Base-by-base conservation (phyloP, 1,140 invertebrate species). In the Aleiodes sp. region DNA sequence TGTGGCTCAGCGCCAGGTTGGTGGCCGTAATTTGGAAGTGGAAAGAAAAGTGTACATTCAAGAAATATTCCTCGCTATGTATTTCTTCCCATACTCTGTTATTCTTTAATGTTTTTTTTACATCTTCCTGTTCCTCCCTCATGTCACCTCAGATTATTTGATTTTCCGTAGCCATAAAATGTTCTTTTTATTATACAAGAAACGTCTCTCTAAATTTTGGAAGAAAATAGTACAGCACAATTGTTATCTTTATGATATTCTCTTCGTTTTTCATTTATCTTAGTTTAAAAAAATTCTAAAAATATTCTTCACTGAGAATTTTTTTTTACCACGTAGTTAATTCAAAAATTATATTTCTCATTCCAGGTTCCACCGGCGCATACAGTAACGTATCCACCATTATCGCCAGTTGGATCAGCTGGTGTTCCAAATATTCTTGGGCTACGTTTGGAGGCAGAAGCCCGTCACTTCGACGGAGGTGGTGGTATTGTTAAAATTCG, bases 341-440 rank as follows among this genome's bases (percentile, higher is more conserved):
- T n/a, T n/a, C 9, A 41, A 4, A 29, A 31, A 39, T 46, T 14
- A 19, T 43, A 8, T 52, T n/a, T 68, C 0, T 72, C 29, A 33
- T 74, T 65, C 52, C 73, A 82, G 80, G 71, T 79, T 10, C 63
- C 78, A 0, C 7, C 0, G 2, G 73, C 81, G 39, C 69, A 78
- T 35, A 75, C 66, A 10, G 31, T 81, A 0, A 41, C 68, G 7
- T 65, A 77, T 41, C 73, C 77, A 9, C 37, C 73, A 1, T 29
- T 43, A 19, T 1, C n/a, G 8, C 68, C 73, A 14, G 62, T 56
- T 0, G 35, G 29, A 1, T 39, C 39, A 3, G 19, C 21, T 2
- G 75, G 70, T 2, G 68, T 28, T 6, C 70, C 75, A 4, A 80
- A 72, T 56, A 80, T 52, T 1, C 39, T 80, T 0, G 80, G 80